Conservation (phyloP, 1,140 invertebrate species). For the Camponotus floridanus region DNA sequence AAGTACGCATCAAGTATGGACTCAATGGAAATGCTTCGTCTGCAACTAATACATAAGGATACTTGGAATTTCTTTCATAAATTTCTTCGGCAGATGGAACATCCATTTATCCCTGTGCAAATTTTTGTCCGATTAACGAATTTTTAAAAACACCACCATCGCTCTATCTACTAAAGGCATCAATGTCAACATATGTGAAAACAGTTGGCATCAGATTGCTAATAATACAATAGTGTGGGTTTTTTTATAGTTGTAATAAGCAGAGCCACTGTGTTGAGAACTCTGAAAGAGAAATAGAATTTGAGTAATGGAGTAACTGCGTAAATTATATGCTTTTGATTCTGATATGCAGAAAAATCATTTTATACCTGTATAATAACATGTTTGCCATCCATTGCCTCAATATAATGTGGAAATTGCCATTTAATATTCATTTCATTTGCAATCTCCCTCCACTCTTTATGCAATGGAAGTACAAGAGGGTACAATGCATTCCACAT, state of each 20-base stretch:
- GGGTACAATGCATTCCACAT: neutral
- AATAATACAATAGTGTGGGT: neutral
- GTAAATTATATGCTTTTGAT: neutral
- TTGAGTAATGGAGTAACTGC: neutral
- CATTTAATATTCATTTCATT: conserved; percentile 8
- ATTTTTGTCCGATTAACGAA: neutral
- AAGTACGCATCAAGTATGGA: neutral
- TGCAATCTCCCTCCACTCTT: neutral
- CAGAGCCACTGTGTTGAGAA: neutral
- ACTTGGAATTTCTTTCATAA: neutral
- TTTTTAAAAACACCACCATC: conserved; percentile 5
- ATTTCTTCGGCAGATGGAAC: neutral
- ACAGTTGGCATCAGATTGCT: neutral
- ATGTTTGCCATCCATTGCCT: no score
- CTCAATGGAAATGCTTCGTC: neutral
- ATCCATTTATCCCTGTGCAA: neutral
- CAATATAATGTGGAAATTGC: neutral
- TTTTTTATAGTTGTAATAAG: neutral
- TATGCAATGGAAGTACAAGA: neutral
- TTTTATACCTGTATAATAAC: conserved; percentile 1
- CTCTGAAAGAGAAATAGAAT: neutral
- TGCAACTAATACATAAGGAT: neutral
- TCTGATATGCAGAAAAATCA: neutral
- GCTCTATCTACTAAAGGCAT: neutral
- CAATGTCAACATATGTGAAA: neutral